Conservation (phyloP, 2,797 vertebrate genomes). For the Okamejei kenojei region DNA sequence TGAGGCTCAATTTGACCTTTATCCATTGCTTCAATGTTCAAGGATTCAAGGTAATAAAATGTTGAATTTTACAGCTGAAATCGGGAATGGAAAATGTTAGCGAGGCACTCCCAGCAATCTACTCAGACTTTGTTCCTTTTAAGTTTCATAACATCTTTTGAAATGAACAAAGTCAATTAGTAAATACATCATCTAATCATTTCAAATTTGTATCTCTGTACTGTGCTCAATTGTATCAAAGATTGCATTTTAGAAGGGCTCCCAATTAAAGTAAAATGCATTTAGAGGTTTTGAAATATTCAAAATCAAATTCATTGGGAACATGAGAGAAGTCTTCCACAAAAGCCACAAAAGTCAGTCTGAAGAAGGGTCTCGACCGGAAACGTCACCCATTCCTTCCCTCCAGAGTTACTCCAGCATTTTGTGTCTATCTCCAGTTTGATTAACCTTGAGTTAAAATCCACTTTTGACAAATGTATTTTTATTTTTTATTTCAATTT, state of each 20-base stretch:
- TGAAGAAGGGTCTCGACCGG: no score
- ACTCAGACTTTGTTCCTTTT: no score
- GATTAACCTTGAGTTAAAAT: not conserved
- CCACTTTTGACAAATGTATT: not conserved
- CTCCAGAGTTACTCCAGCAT: no score
- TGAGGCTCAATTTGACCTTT: not conserved
- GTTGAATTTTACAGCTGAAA: not conserved
- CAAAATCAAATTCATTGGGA: not conserved
- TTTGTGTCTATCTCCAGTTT: not conserved
- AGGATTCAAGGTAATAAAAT: conserved; percentile 5
- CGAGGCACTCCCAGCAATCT: not conserved
- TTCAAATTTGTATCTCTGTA: not conserved
- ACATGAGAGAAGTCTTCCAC: not conserved
- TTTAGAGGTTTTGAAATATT: not conserved
- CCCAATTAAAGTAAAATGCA: not conserved
- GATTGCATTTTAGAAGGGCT: not conserved
- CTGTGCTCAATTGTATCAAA: not conserved
- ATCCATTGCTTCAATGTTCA: not conserved
- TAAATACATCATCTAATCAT: not conserved
- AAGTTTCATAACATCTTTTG: not conserved
- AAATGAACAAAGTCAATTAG: not conserved
- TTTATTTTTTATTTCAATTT: no score
- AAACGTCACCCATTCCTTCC: no score
- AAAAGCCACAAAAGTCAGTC: no score
- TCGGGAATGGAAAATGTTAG: not conserved